Evolutionary conservation across 2,797 vertebrate species (phyloP).

Genomic region (Tolypeutes matacus): DNA sequence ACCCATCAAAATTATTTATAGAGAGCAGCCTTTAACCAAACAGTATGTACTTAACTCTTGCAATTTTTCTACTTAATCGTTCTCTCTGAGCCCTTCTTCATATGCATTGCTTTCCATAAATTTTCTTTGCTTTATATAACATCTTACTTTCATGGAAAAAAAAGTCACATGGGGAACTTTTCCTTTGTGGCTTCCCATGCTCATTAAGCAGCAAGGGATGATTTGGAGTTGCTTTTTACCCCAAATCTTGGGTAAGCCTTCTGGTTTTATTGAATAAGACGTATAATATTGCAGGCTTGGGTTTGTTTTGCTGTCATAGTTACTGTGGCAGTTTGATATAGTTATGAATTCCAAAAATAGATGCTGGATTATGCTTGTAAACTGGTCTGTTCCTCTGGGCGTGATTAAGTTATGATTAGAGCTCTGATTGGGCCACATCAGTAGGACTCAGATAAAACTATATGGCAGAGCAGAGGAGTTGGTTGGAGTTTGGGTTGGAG

Average conservation of each 20-base stretch:
- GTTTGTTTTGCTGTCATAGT: conserved; percentile 36
- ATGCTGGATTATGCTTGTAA: too few relatives aligned
- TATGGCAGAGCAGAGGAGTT: too few relatives aligned
- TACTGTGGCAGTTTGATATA: background rate
- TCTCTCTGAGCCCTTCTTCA: conserved; percentile 32
- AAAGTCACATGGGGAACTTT: background rate
- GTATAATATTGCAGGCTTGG: background rate
- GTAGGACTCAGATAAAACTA: too few relatives aligned
- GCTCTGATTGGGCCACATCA: too few relatives aligned
- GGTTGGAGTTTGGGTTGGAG: too few relatives aligned
- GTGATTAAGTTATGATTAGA: too few relatives aligned
- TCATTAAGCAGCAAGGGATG: conserved; percentile 20
- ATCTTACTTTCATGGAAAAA: background rate
- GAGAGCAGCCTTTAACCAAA: conserved; percentile 29
- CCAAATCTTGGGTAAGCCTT: background rate
- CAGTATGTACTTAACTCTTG: conserved; percentile 8
- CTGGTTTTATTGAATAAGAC: background rate
- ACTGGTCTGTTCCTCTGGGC: too few relatives aligned
- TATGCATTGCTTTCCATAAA: background rate
- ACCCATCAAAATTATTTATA: conserved; percentile 65
- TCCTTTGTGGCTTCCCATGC: background rate
- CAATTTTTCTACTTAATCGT: conserved; percentile 18
- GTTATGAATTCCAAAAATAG: too few relatives aligned
- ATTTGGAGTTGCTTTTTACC: background rate
- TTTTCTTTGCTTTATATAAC: conserved; percentile 46